These are phyloP conservation scores for Erythrocercus mccallii DNA, from an alignment of 2,113 vertebrate genomes.

Conservation along the genomic window DNA sequence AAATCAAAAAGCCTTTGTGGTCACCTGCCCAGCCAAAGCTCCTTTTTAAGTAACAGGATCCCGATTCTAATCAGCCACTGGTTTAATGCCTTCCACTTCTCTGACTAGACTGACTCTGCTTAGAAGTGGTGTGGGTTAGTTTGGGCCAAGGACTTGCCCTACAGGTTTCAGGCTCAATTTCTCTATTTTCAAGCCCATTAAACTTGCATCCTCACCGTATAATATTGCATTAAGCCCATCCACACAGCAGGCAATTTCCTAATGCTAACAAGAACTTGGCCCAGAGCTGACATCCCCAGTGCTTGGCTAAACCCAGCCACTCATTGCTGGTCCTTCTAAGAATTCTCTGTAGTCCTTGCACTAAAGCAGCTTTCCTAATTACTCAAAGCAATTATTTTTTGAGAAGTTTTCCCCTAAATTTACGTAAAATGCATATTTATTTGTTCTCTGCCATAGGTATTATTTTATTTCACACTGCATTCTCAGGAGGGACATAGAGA, in stretches of 20 bases:
- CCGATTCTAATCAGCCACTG: background rate
- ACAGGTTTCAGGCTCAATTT: constrained; percentile 46
- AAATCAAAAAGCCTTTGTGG: background rate
- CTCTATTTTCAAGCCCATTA: constrained; percentile 38
- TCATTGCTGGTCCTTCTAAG: background rate
- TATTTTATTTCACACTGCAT: background rate
- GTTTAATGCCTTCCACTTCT: background rate
- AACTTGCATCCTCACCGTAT: constrained; percentile 34
- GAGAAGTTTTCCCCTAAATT: background rate
- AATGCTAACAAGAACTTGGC: constrained; percentile 3
- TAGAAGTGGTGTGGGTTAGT: background rate
- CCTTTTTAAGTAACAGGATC: background rate
- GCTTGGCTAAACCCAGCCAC: background rate
- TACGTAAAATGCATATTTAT: background rate
- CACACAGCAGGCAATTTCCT: constrained; percentile 34
- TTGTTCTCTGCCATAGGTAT: background rate
- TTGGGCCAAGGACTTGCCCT: constrained; percentile 21
- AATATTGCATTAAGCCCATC: constrained; percentile 27
- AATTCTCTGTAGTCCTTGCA: background rate
- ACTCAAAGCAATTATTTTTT: background rate
- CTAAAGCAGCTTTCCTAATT: background rate
- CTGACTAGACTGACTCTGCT: background rate
- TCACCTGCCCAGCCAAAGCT: background rate
- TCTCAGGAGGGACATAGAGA: background rate
- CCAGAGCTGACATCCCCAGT: background rate